phyloP scores from a whole-genome alignment of 1,140 invertebrate species.

The Heliconius hewitsoni region DNA sequence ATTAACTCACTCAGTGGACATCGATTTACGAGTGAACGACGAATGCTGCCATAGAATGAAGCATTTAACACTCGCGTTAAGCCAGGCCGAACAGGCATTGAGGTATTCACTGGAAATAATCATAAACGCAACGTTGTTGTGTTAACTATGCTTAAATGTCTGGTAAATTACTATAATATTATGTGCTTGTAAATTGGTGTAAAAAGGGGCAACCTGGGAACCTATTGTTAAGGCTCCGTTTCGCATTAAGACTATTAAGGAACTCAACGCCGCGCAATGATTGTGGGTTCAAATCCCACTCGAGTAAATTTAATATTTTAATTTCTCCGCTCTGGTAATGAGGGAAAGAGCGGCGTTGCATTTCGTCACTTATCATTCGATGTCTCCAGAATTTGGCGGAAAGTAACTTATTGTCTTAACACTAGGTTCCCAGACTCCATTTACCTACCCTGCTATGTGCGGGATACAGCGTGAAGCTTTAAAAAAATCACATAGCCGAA shows the following conservation, averaged over 20 bases:
- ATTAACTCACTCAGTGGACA: slow-evolving; percentile 42
- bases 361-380: neutral
- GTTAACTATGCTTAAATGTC: slow-evolving; percentile 11
- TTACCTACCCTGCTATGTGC: neutral
- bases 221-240: no score
- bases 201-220: no score
- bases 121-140: slow-evolving; percentile 29
- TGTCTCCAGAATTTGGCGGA: neutral
- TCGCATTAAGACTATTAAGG: no score
- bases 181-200: neutral
- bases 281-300: neutral
- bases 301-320: neutral
- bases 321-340: neutral
- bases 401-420: neutral
- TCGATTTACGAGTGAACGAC: slow-evolving; percentile 43
- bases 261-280: neutral
- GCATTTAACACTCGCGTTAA: slow-evolving; percentile 50
- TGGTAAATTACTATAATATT: neutral
- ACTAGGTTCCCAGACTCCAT: neutral
- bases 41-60: slow-evolving; percentile 58
- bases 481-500: no score
- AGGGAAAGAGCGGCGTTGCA: neutral
- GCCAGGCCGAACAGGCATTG: slow-evolving; percentile 51
- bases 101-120: slow-evolving; percentile 50
- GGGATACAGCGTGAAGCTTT: neutral